Conservation (phyloP, 2,113 vertebrate species). For the Rhabdornis inornatus region DNA sequence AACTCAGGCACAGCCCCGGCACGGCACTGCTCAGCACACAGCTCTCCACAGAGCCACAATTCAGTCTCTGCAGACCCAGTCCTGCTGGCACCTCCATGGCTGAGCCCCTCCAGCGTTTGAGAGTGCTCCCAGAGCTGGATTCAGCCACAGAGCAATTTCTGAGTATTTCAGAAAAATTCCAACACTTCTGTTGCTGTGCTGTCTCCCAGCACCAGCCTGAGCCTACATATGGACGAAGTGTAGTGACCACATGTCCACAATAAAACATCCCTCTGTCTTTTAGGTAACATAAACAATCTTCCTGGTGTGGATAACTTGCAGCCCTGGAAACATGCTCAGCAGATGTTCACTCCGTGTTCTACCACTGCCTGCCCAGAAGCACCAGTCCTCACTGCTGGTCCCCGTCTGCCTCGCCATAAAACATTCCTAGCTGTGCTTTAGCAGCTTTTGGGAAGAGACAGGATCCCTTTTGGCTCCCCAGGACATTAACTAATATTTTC, state of each 20-base stretch:
- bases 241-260: neutral
- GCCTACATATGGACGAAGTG: neutral
- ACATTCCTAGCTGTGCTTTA: neutral
- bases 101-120: accelerated
- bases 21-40: accelerated
- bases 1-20: accelerated
- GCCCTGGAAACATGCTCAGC: neutral
- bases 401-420: neutral
- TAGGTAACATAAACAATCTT: neutral
- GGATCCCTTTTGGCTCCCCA: neutral
- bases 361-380: neutral
- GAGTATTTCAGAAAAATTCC: neutral
- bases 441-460: neutral
- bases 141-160: neutral
- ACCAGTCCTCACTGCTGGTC: neutral
- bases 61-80: neutral
- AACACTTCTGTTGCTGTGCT: neutral
- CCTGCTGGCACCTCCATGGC: neutral
- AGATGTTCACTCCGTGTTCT: neutral
- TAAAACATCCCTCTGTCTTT: neutral
- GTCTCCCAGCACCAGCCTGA: neutral
- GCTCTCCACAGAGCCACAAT: neutral
- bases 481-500: neutral
- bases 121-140: neutral
- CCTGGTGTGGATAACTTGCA: neutral